phyloP scores from a whole-genome alignment of 2,797 vertebrate species.

The Rhadinocentrus ornatus region DNA sequence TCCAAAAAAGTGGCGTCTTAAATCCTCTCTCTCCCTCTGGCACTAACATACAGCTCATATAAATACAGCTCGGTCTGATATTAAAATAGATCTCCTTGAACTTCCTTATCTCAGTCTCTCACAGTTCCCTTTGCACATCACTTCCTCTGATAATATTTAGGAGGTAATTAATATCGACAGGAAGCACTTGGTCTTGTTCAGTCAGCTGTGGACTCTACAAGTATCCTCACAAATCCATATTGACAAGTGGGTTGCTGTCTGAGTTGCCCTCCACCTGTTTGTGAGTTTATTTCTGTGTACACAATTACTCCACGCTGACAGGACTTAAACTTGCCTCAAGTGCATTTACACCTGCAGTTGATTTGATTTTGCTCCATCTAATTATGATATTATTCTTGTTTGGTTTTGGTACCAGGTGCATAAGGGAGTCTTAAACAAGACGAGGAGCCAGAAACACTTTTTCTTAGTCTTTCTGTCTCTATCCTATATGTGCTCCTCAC shows the following conservation, averaged over 20 bases:
- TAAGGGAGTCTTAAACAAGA: not conserved
- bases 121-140: constrained; percentile 20
- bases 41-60: constrained; percentile 36
- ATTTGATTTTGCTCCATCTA: constrained; percentile 39
- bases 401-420: constrained; percentile 24
- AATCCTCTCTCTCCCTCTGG: constrained; percentile 23
- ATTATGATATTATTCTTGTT: constrained; percentile 34
- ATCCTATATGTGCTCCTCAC: constrained; percentile 22
- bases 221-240: constrained; percentile 59
- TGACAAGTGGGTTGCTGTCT: constrained; percentile 49
- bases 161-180: constrained; percentile 70
- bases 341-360: constrained; percentile 52
- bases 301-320: constrained; percentile 41
- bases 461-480: not conserved
- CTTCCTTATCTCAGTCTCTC: not conserved
- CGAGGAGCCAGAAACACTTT: constrained; percentile 1
- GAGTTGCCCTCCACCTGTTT: constrained; percentile 54
- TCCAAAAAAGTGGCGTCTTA: constrained; percentile 16
- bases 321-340: constrained; percentile 22
- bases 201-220: constrained; percentile 53
- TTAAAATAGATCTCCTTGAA: constrained; percentile 25
- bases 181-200: constrained; percentile 52
- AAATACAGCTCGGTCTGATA: constrained; percentile 33
- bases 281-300: constrained; percentile 45
- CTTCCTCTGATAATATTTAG: constrained; percentile 52